Evolutionary conservation across 1,140 invertebrate species (phyloP).

Genomic region (Wasmannia auropunctata): DNA sequence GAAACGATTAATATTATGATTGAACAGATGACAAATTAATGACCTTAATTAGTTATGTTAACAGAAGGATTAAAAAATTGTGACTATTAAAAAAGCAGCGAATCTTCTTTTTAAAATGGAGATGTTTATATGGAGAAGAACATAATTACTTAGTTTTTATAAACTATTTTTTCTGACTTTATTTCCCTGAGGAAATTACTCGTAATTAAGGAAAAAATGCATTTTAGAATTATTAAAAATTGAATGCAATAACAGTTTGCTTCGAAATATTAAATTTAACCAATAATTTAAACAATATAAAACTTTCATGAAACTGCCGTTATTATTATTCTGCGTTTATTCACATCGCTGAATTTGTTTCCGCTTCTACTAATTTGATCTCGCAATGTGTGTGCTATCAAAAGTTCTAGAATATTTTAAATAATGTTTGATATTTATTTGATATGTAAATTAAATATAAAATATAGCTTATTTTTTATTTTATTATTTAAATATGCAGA

Average conservation of each 20-base stretch:
- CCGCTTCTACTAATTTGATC: background rate
- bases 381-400: background rate
- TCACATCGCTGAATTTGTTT: background rate
- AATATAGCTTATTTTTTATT: background rate
- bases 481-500: background rate
- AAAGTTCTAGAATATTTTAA: background rate
- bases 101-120: conserved; percentile 2
- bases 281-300: no score
- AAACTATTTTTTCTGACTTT: background rate
- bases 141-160: background rate
- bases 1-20: background rate
- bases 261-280: background rate
- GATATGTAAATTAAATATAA: background rate
- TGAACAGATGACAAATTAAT: no score
- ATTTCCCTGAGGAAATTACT: background rate
- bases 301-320: background rate
- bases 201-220: background rate
- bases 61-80: background rate
- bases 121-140: background rate
- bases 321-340: background rate
- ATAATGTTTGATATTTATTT: background rate
- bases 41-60: background rate
- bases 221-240: no score
- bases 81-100: background rate
- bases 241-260: background rate